These are phyloP conservation scores for Neoascia interrupta DNA, from an alignment of 2,888 invertebrate species.

Conservation along the genomic window DNA sequence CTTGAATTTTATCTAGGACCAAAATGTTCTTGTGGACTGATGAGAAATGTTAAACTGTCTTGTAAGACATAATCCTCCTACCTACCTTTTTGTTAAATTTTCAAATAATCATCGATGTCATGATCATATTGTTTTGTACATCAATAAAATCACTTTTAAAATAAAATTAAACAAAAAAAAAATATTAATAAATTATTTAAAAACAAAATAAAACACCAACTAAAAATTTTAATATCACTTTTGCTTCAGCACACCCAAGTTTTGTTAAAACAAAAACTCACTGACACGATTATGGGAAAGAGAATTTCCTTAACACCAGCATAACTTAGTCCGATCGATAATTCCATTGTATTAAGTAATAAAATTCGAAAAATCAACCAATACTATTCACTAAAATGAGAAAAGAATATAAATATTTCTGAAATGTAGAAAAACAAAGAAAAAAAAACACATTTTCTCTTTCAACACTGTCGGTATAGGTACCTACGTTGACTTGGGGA, in stretches of 20 bases:
- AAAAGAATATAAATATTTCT: slow-evolving; percentile 8
- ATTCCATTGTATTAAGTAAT: slow-evolving; percentile 13
- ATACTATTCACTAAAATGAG: slow-evolving; percentile 5
- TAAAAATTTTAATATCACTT: background rate
- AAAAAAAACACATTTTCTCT: slow-evolving; percentile 19
- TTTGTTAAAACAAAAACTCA: no score
- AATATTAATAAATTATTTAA: background rate
- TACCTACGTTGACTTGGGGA: no score
- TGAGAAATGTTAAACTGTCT: no score
- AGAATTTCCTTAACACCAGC: background rate
- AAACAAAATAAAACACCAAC: background rate
- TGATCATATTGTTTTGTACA: no score
- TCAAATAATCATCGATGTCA: no score
- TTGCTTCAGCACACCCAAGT: background rate
- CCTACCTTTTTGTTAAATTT: no score
- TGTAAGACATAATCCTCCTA: no score
- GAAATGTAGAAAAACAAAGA: slow-evolving; percentile 1
- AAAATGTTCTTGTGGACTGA: no score
- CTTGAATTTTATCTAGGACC: no score
- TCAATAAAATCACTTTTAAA: no score
- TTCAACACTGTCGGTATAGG: no score
- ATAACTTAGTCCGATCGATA: slow-evolving; percentile 5
- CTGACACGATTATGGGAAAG: no score
- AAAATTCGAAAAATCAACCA: slow-evolving; percentile 13
- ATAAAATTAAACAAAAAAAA: background rate